Base-by-base conservation (phyloP, 2,797 vertebrate species). In the Chaetophractus vellerosus region DNA sequence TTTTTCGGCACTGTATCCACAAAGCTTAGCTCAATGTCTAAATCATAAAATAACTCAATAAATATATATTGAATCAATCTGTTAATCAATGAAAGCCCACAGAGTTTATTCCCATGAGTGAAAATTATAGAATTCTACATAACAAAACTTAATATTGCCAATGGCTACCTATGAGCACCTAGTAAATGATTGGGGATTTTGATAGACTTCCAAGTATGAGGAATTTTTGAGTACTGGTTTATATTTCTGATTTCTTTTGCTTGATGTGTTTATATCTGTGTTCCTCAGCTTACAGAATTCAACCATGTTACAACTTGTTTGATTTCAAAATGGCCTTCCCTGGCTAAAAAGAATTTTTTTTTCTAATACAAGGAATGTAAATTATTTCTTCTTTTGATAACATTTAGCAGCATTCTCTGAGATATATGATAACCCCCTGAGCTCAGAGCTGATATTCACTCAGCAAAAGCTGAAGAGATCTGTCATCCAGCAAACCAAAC, bases 331-430 rank as follows among this genome's bases (percentile, higher is more conserved):
- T 52, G 11, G 11, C 90, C 21, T 88, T 57, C 85, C 93, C 41
- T 86, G 38, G 92, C 93, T 21, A 59, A 90, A 94, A 59, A 31
- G 5, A 50, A 19, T 59, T 96, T 72, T 8, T 50, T 83, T 80
- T 79, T n/a, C 78, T 88, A 91, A 92, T 95, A 80, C 15, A 76
- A 68, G 28, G 50, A 64, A 94, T 96, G 95, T 93, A 96, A 55
- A 84, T 92, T 92, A 92, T 82, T 93, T 96, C 57, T 79, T 88
- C 36, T 75, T 92, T 92, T 88, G 82, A 88, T 96, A 89, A 26
- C 23, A 80, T 84, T 74, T 93, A 93, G 93, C 92, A 80, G 63
- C 50, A 75, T 61, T 96, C 18, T 12, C 45, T 92, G 75, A 93
- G 81, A 94, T 95, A 92, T 88, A 59, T 71, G 92, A 88, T 92